These are phyloP conservation scores for Scrobipalpa costella DNA, from an alignment of 2,888 invertebrate species.

Conservation along the genomic window DNA sequence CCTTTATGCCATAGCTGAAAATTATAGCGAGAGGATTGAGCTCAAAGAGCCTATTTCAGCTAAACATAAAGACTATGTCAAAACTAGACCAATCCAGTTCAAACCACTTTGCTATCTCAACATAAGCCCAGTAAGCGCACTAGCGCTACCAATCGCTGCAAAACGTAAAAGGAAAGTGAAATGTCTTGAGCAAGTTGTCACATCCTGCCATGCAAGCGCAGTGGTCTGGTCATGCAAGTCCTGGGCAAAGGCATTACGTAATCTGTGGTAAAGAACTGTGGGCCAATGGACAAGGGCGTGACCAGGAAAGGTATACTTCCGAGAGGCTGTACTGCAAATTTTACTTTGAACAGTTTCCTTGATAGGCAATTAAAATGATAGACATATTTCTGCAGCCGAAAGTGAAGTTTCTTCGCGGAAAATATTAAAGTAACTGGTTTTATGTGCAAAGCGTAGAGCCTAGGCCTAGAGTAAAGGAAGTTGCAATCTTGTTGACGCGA, in stretches of 20 bases:
- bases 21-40: neutral
- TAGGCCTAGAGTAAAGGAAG: no score
- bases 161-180: constrained; percentile 21
- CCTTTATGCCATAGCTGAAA: constrained; percentile 1
- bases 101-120: neutral
- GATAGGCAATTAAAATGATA: neutral
- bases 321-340: neutral
- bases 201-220: constrained; percentile 19
- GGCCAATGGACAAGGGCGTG: constrained; percentile 8
- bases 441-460: no score
- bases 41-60: neutral
- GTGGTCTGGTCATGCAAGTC: constrained; percentile 9
- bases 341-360: neutral
- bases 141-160: neutral
- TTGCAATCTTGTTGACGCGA: no score
- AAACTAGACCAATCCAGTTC: constrained; percentile 7
- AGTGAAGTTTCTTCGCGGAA: neutral
- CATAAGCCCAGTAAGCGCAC: neutral
- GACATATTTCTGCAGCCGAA: neutral
- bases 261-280: constrained; percentile 1
- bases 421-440: no score
- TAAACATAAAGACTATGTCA: constrained; percentile 13
- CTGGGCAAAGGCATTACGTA: neutral
- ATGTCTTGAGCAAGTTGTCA: constrained; percentile 3
- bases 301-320: constrained; percentile 4